Evolutionary conservation across 2,888 invertebrate genomes (phyloP), one percentile per base, ranked within the genome.

Genomic region (Suillia variegata): DNA sequence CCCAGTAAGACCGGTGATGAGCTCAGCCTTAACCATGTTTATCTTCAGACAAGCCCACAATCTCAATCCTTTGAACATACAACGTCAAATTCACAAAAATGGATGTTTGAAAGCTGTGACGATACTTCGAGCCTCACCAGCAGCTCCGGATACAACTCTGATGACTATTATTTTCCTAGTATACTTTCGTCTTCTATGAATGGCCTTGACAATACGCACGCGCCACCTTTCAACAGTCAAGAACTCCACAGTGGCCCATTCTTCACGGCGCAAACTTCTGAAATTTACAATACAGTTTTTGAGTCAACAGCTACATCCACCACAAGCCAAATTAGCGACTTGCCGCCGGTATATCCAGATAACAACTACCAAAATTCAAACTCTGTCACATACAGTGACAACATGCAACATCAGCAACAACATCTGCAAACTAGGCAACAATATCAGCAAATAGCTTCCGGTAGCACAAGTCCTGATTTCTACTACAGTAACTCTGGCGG

Each of bases 61-160:
- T 6, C 38, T 6, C 15, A 6, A 4, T 8, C 20, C 6, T 8
- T 12, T 38, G 6, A 12, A 4, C n/a, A 13, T 8, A 4, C 5
- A 20, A 4, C 20, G 45, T 13, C 45, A 13, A 45, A 56, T 5
- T 56, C 66, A 55, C 67, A 64, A 31, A 74, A 77, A 64, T 70
- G 70, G 65, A 61, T 74, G 6, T 79, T 81, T 54, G 81, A 81
- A 64, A 80, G 76, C 62, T 80, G 78, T 61, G 82, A 82, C 55
- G 82, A 82, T 33, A 80, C 81, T 26, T 82, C 81, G 42, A 82
- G 82, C 31, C 61, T 81, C 20, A 82, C 81, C 34, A 78, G 76
- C 64, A 77, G 78, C 52, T 80, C 79, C 1, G 78, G 75, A 49
- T 77, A 78, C 54, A 77, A 75, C 58, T 76, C 77, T 34, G 81